Evolutionary conservation across 1,140 invertebrate genomes (phyloP).

Genomic region (Drosophila albomicans): DNA sequence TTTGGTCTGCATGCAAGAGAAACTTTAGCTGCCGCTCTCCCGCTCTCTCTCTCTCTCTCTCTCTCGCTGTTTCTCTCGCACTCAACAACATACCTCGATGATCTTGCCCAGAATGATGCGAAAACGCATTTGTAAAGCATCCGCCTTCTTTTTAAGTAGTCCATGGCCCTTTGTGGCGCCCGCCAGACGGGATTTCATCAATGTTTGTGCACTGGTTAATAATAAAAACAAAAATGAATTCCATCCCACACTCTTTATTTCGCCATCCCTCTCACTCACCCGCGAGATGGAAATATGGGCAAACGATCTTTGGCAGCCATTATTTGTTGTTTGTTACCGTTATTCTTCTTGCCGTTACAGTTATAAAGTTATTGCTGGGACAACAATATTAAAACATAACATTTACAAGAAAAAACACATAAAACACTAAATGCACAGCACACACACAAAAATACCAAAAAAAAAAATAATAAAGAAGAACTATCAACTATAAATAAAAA

Average conservation of each 20-base stretch:
- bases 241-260: constrained; percentile 19
- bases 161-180: constrained; percentile 99
- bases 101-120: constrained; percentile 98
- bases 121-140: constrained; percentile 99
- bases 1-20: constrained; percentile 88
- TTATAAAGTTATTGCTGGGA: constrained; percentile 8
- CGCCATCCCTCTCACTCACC: constrained; percentile 89
- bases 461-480: constrained; percentile 7
- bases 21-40: not conserved
- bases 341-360: constrained; percentile 25
- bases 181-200: constrained; percentile 95
- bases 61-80: too few relatives aligned
- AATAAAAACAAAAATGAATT: not conserved
- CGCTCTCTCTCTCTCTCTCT: too few relatives aligned
- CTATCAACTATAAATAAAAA: constrained; percentile 75
- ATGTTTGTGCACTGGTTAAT: constrained; percentile 89
- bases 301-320: constrained; percentile 98
- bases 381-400: constrained; percentile 24
- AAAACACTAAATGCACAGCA: too few relatives aligned
- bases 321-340: constrained; percentile 59
- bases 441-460: constrained; percentile 11
- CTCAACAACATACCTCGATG: constrained; percentile 92
- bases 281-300: constrained; percentile 98
- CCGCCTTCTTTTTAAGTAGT: constrained; percentile 99
- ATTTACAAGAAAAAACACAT: constrained; percentile 35